Percentiles rank a stretch among this genome's conserved stretches.
Conservation (phyloP, 2,888 invertebrate genomes). For the Silvanus unidentatus region DNA sequence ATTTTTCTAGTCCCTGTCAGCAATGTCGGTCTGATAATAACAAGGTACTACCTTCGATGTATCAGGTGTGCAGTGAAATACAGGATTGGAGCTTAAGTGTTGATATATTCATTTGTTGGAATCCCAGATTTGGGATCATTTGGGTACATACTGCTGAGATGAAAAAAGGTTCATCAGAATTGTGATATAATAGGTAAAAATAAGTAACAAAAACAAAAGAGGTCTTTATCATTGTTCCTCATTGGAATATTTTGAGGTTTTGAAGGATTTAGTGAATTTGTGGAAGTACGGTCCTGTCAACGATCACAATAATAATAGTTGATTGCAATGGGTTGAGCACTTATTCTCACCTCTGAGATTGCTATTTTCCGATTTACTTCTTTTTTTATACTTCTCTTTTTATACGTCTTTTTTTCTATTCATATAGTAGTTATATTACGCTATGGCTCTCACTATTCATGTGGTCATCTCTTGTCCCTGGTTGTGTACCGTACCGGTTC, state of each 20-base stretch:
- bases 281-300: slow-evolving; percentile 13
- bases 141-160: no score
- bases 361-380: slow-evolving; percentile 20
- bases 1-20: slow-evolving; percentile 1
- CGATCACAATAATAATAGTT: slow-evolving; percentile 12
- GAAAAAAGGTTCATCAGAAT: no score
- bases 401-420: slow-evolving; percentile 17
- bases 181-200: no score
- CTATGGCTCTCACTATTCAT: slow-evolving; percentile 12
- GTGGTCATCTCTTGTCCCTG: slow-evolving; percentile 17
- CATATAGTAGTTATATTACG: slow-evolving; percentile 16
- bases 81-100: slow-evolving; percentile 18
- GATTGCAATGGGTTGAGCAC: slow-evolving; percentile 23
- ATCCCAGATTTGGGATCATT: no score
- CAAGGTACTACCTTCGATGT: slow-evolving; percentile 22
- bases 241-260: not conserved
- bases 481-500: slow-evolving; percentile 24
- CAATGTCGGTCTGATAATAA: slow-evolving; percentile 23
- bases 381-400: slow-evolving; percentile 20
- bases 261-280: not conserved
- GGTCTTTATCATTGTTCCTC: no score
- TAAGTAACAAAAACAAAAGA: no score
- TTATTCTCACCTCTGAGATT: slow-evolving; percentile 27
- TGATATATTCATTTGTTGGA: no score
- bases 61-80: slow-evolving; percentile 18